Evolutionary conservation across 2,888 invertebrate genomes (phyloP).

Genomic region (Brachycybe producta): DNA sequence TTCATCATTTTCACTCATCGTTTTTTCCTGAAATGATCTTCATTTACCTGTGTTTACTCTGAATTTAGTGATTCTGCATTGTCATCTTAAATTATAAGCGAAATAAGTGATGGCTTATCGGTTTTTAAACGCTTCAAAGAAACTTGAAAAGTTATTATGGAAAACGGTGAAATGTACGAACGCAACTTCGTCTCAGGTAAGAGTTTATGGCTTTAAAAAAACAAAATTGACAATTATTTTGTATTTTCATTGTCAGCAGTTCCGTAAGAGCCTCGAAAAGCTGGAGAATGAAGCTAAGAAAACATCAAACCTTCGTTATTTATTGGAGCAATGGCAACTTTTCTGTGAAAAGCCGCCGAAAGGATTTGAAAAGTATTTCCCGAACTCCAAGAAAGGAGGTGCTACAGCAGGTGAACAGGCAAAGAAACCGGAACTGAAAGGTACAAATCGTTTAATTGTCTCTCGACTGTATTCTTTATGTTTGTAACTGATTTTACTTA

Average conservation of each 20-base stretch:
- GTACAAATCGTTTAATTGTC: conserved; percentile 11
- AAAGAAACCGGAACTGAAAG: conserved; percentile 21
- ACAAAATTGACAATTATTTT: too few species aligned
- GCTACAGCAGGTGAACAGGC: conserved; percentile 36
- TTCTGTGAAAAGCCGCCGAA: conserved; percentile 73
- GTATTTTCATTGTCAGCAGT: conserved; percentile 1
- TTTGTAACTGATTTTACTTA: background rate
- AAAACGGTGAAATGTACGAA: background rate
- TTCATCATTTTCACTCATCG: conserved; percentile 1
- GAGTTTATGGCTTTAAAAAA: too few species aligned
- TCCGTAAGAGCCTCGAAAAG: conserved; percentile 8
- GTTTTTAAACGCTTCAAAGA: conserved; percentile 12
- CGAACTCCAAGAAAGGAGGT: conserved; percentile 36
- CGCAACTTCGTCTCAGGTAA: conserved; percentile 2
- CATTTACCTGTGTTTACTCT: background rate
- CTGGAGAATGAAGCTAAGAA: conserved; percentile 4
- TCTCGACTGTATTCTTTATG: background rate
- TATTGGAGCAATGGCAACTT: conserved; percentile 47
- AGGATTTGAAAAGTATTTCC: conserved; percentile 87
- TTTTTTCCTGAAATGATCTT: background rate
- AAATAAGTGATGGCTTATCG: conserved; percentile 2
- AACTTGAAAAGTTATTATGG: conserved; percentile 13
- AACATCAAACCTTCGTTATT: conserved; percentile 25
- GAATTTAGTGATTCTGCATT: background rate
- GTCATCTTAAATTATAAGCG: background rate